Base-by-base conservation (phyloP, 1,140 invertebrate species). In the Chionoecetes opilio region DNA sequence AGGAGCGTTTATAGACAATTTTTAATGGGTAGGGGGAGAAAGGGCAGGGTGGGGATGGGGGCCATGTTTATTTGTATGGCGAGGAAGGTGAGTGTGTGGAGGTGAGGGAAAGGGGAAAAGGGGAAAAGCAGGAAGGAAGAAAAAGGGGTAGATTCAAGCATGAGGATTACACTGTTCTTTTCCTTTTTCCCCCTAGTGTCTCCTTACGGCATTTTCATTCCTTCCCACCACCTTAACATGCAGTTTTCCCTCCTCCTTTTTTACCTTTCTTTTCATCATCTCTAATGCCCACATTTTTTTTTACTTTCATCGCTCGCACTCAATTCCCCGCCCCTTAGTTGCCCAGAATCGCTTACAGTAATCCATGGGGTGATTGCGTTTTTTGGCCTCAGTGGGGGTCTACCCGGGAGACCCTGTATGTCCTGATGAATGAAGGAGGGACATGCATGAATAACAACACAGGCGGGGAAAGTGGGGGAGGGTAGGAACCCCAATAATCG, bases 241-340 rank as follows among this genome's bases (percentile, higher is more conserved):
- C n/a, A n/a, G 21, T 26, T 26, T 75, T n/a, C 63, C n/a, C 63
- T n/a, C 8, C 63, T 5, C 63, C 21, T 1, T 26, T 75, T 26
- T 26, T 21, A 6, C 63, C 63, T 75, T 26, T 21, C 63, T 11
- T 75, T 26, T n/a, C 63, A 14, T 53, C 21, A 14, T 17, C 63
- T 75, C 63, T 75, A 75, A 75, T 75, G 63, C 21, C 63, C n/a
- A 6, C 63, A 75, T n/a, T 75, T 75, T 75, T 75, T 75, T n/a
- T n/a, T 75, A 26, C n/a, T 26, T 21, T 75, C n/a, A 75, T 75
- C n/a, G 5, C 63, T 21, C 21, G 6, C 6, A 17, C 63, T 75
- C 63, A 26, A 17, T 75, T 26, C 63, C n/a, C n/a, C 5, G 21
- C n/a, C 63, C 63, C 63, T n/a, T 21, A 17, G 21, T 21, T n/a